Percentiles rank a stretch among this genome's conserved stretches.
phyloP scores from a whole-genome alignment of 2,888 invertebrate genomes.

The Macrosiphum euphorbiae region DNA sequence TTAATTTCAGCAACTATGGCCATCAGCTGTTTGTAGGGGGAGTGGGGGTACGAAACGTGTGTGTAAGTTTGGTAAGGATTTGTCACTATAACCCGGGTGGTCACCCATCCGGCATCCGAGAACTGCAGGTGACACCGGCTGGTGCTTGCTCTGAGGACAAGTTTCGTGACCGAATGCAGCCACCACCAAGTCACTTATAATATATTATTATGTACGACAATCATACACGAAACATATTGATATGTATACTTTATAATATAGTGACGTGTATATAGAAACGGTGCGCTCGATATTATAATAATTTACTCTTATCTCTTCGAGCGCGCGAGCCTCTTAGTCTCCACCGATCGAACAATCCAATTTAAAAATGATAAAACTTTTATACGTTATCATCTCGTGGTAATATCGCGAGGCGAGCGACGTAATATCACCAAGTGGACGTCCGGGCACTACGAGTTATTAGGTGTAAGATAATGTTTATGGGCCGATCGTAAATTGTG shows the following conservation, averaged over 20 bases:
- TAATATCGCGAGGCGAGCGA: background rate
- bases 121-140: too few relatives aligned
- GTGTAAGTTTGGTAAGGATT: too few relatives aligned
- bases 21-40: too few relatives aligned
- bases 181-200: too few relatives aligned
- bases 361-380: background rate
- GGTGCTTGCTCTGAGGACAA: too few relatives aligned
- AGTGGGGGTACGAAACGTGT: too few relatives aligned
- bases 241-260: too few relatives aligned
- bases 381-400: background rate
- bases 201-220: background rate
- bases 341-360: background rate
- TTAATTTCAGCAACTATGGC: too few relatives aligned
- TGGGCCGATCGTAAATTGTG: conserved; percentile 53
- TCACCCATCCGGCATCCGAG: too few relatives aligned
- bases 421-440: background rate
- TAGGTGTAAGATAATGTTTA: conserved; percentile 40
- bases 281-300: background rate
- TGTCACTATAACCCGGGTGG: too few relatives aligned
- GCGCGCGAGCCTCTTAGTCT: background rate
- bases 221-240: background rate
- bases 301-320: background rate
- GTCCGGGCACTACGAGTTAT: conserved; percentile 35
- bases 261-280: background rate
- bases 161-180: too few relatives aligned